Base-by-base conservation (phyloP, 2,113 vertebrate genomes). In the Leucosticte australis region DNA sequence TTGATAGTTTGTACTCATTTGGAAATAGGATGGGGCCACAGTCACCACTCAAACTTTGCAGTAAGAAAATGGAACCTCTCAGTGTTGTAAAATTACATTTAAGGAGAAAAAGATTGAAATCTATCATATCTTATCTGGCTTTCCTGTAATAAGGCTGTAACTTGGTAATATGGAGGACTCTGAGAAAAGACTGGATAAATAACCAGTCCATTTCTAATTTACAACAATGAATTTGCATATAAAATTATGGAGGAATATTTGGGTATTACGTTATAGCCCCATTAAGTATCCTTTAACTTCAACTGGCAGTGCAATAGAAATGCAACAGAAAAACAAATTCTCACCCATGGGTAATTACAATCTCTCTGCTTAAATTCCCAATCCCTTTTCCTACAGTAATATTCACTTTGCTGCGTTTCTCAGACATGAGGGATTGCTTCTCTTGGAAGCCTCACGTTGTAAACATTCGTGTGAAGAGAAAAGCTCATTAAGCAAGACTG, bases 391-490 rank as follows among this genome's bases (percentile, higher is more conserved):
- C 87, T 81, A 60, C 53, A 81, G 37, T 44, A 83, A 89, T 42
- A 71, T 14, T 75, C 73, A 67, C 60, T 94, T 75, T 60, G 63
- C 86, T 60, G 55, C 53, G 56, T 69, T 94, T 92, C 95, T 93
- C 94, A 85, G 89, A 90, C 57, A 64, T 16, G 60, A 96, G 49
- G 37, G 42, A 93, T 23, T 59, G 49, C 67, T 71, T 62, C 57
- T 79, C 22, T 46, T 73, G 74, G 71, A 87, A 96, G 74, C 46
- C 50, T 84, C 70, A 77, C 2, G 75, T 23, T 62, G 57, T 56
- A 94, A 95, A 96, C 63, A 79, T 63, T 71, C 53, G 24, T 55
- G 91, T 53, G 90, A 70, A 86, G 78, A 91, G 67, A 56, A 97
- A 95, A 93, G 71, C 91, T 82, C 89, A 94, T 57, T 30, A 89